Evolutionary conservation across 2,888 invertebrate genomes (phyloP).

Genomic region (Lomographa bimaculata): DNA sequence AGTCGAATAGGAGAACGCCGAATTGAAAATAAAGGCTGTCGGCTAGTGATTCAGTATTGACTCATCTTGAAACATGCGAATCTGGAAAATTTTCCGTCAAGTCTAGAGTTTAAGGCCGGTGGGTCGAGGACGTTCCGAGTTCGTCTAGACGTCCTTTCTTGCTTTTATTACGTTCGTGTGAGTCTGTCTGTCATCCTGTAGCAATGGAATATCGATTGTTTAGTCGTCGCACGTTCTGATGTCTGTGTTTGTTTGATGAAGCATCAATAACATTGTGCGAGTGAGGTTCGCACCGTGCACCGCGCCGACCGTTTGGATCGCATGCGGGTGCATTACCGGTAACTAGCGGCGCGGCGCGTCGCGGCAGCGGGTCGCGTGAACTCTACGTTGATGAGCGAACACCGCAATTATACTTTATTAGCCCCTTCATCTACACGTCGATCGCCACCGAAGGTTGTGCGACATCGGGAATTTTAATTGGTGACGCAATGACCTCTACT

Average conservation of each 20-base stretch:
- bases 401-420: too few relatives aligned
- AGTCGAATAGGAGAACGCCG: constrained; percentile 41
- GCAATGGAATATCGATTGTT: constrained; percentile 24
- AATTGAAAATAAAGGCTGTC: constrained; percentile 38
- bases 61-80: constrained; percentile 36
- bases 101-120: constrained; percentile 23
- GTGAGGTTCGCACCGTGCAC: neutral
- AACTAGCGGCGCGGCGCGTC: neutral
- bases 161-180: neutral
- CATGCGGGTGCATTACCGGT: neutral
- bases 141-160: constrained; percentile 12
- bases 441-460: constrained; percentile 46
- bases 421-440: constrained; percentile 34
- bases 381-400: too few relatives aligned
- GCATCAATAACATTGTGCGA: neutral
- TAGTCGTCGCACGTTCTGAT: constrained; percentile 19
- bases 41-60: constrained; percentile 44
- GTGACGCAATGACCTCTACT: constrained; percentile 67
- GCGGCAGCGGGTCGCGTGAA: constrained; percentile 1
- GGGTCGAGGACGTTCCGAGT: constrained; percentile 20
- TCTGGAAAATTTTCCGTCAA: constrained; percentile 21
- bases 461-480: constrained; percentile 58
- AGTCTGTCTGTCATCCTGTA: constrained; percentile 23
- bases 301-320: too few relatives aligned
- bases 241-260: constrained; percentile 8